Evolutionary conservation across 2,888 invertebrate species (phyloP).

Genomic region (Melinaea marsaeus): DNA sequence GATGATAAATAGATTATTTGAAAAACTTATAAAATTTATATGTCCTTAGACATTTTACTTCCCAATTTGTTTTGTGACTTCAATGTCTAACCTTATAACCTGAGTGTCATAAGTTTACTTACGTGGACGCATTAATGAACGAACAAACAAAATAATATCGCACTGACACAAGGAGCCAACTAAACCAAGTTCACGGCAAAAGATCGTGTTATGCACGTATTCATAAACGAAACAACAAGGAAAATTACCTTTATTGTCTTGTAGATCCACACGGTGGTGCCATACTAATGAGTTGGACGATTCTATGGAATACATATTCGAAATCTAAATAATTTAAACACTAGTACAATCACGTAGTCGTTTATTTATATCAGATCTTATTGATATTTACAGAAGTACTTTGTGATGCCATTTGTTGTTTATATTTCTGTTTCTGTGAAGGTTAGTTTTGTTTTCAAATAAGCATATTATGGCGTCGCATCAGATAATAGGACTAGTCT

Average conservation of each 20-base stretch:
- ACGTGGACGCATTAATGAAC: too few species aligned
- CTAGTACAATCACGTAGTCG: constrained; percentile 24
- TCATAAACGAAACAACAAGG: constrained; percentile 33
- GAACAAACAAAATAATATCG: too few species aligned
- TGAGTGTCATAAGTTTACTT: too few species aligned
- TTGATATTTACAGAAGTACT: constrained; percentile 13
- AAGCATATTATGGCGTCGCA: constrained; percentile 5
- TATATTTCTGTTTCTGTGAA: constrained; percentile 8
- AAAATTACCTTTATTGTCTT: constrained; percentile 38
- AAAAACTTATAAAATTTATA: not conserved
- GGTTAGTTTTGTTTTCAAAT: not conserved
- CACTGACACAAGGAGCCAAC: not conserved
- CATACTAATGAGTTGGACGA: constrained; percentile 32
- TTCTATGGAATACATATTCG: constrained; percentile 31
- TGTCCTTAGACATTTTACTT: too few species aligned
- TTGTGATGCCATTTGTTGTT: constrained; percentile 11
- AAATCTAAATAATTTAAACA: constrained; percentile 26
- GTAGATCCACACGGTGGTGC: constrained; percentile 23
- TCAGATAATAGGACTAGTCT: too few species aligned
- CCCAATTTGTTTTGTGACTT: too few species aligned
- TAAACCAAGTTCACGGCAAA: constrained; percentile 12
- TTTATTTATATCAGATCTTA: constrained; percentile 18
- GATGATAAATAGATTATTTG: too few species aligned
- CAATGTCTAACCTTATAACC: too few species aligned
- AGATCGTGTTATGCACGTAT: constrained; percentile 27